Evolutionary conservation across 2,113 vertebrate genomes (phyloP).

Genomic region (Chrysemys picta): DNA sequence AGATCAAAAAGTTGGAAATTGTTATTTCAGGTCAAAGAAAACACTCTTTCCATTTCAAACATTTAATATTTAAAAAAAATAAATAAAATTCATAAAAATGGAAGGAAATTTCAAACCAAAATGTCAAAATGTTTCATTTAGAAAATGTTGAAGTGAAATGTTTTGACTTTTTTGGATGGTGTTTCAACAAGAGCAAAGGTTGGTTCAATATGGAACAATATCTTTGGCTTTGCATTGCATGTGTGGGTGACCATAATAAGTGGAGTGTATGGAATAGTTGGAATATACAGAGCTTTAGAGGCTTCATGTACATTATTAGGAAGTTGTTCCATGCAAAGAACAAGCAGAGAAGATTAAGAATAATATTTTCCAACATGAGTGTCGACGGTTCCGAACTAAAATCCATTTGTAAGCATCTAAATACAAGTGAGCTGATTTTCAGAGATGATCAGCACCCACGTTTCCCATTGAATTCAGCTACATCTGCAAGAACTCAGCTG

Average conservation of each 20-base stretch:
- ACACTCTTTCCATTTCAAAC: background rate
- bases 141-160: background rate
- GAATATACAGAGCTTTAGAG: background rate
- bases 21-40: background rate
- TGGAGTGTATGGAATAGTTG: background rate
- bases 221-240: background rate
- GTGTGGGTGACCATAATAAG: background rate
- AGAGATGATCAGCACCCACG: background rate
- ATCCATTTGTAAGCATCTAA: background rate
- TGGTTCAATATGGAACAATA: background rate
- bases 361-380: background rate
- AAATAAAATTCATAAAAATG: background rate
- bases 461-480: background rate
- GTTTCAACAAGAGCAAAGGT: background rate
- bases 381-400: background rate
- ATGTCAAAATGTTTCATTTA: background rate
- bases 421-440: background rate
- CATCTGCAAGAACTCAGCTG: background rate
- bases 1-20: background rate
- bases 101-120: background rate
- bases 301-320: background rate
- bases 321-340: background rate
- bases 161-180: background rate
- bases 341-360: background rate
- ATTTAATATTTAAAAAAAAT: background rate